Evolutionary conservation across 2,888 invertebrate genomes (phyloP).

Genomic region (Baccha elongata): DNA sequence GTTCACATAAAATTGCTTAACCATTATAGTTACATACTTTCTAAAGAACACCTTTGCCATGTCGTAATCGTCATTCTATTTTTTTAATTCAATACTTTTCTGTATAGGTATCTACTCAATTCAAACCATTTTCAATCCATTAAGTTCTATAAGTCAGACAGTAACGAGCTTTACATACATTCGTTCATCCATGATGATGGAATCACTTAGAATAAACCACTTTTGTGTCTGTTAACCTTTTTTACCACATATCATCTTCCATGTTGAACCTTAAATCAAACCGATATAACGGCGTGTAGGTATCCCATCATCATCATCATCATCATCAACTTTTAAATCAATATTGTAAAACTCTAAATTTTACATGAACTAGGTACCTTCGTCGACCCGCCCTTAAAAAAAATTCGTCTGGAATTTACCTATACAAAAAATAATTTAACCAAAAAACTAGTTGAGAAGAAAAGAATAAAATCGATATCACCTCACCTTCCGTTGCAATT

Average conservation of each 20-base stretch:
- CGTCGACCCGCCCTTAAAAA: constrained; percentile 14
- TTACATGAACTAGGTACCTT: neutral
- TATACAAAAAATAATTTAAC: constrained; percentile 9
- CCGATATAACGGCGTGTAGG: neutral
- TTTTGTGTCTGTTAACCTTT: constrained; percentile 25
- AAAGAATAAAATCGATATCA: constrained; percentile 62
- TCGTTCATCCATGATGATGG: constrained; percentile 6
- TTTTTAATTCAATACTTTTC: constrained; percentile 1
- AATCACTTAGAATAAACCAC: constrained; percentile 17
- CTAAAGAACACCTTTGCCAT: neutral
- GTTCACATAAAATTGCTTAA: neutral
- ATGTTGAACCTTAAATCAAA: neutral
- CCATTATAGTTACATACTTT: neutral
- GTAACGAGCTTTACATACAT: constrained; percentile 19
- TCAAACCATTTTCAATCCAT: constrained; percentile 15
- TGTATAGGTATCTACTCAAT: neutral
- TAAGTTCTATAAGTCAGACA: constrained; percentile 12
- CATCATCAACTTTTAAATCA: constrained; percentile 23
- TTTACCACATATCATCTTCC: constrained; percentile 14
- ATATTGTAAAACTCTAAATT: constrained; percentile 4
- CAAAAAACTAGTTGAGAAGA: constrained; percentile 22
- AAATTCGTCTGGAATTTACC: constrained; percentile 23
- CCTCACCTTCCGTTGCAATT: constrained; percentile 53
- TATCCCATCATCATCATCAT: neutral
- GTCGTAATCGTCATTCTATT: neutral